Base-by-base conservation (phyloP, 2,888 invertebrate genomes). In the Aphodius sticticus region DNA sequence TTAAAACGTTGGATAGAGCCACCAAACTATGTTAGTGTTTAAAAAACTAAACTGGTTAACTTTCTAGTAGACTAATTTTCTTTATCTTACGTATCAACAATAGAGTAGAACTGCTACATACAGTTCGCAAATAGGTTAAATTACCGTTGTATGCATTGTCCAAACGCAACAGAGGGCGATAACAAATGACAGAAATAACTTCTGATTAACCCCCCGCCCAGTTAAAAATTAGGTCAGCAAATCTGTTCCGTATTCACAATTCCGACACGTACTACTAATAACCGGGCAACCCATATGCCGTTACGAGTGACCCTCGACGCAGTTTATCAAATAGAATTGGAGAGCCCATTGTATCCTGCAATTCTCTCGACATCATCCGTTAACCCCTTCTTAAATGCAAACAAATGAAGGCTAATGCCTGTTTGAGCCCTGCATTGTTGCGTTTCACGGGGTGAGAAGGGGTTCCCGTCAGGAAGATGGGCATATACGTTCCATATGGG, bases 301-400 rank as follows among this genome's bases (percentile, higher is more conserved):
- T 53, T 5, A 53, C 12, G 53, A 53, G 53, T 12, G 4, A 53
- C 53, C 53, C 53, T 53, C 53, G 53, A 53, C 53, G 12, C 53
- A 53, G 53, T 53, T 53, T 53, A 53, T 53, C 53, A 53, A 53
- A 53, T 12, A 53, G 53, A 53, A 53, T 1, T 12, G 53, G 53
- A 53, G 53, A 53, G 53, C 53, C 53, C 53, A 53, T 53, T 53
- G 53, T 53, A 53, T 12, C 53, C 53, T 53, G 4, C 53, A 53
- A 53, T 76, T 16, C 69, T 69, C 76, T 15, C 69, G 9, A 16
- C 37, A 37, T 76, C 77, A 76, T 76, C 77, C 80, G 80, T 76
- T 78, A 81, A 82, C 82, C 82, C 81, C 79, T 80, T 82, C 82
- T 77, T 80, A 80, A 79, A 79, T 78, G 81, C 81, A 80, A 81